Conservation (phyloP, 2,797 vertebrate genomes). For the Aulostomus chinensis region DNA sequence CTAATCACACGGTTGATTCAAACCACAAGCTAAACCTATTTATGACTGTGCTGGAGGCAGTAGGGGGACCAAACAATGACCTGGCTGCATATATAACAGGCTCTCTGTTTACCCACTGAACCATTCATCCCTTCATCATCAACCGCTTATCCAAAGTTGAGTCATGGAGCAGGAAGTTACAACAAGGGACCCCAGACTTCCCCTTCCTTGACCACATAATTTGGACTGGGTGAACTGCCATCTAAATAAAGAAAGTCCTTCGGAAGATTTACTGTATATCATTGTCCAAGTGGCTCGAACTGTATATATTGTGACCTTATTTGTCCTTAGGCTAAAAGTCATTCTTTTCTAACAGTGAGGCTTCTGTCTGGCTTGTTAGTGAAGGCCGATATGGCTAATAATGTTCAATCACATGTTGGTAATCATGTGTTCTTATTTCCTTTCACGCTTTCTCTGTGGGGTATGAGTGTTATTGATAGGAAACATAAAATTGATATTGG, state of each 20-base stretch:
- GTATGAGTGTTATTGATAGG: background rate
- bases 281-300: background rate
- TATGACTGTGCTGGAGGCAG: conserved; percentile 37
- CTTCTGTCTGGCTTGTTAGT: conserved; percentile 14
- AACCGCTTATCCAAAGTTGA: too few species aligned
- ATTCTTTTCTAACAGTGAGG: conserved; percentile 1
- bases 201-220: too few species aligned
- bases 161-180: too few species aligned
- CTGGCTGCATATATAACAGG: conserved; percentile 26
- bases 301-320: background rate
- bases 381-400: background rate
- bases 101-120: conserved; percentile 21
- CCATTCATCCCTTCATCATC: too few species aligned
- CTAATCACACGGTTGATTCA: conserved; percentile 61
- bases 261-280: background rate
- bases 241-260: conserved; percentile 19
- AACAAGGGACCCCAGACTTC: too few species aligned
- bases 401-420: conserved; percentile 8
- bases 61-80: conserved; percentile 36
- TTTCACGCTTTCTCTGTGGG: background rate
- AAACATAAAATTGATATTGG: too few species aligned
- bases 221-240: conserved; percentile 32
- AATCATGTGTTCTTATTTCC: conserved; percentile 14
- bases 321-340: background rate
- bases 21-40: conserved; percentile 47